phyloP scores from a whole-genome alignment of 2,888 invertebrate species.

The Oasisia sp. region DNA sequence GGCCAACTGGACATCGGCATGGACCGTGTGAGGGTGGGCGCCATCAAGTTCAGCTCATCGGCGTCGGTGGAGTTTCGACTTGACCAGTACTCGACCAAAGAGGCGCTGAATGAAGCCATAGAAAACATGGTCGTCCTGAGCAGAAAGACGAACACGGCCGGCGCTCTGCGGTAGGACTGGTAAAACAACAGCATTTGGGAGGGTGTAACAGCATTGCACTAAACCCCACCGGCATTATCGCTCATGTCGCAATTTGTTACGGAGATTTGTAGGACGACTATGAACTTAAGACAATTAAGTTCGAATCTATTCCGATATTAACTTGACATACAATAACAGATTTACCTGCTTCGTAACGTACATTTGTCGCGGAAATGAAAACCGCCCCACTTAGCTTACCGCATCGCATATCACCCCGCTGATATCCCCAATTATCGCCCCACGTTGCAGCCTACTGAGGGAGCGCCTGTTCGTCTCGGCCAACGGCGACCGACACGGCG shows the following conservation, averaged over 20 bases:
- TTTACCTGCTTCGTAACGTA: no score
- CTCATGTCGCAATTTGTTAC: no score
- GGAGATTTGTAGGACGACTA: no score
- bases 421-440: neutral
- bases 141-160: constrained; percentile 24
- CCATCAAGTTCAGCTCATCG: constrained; percentile 39
- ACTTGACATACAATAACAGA: no score
- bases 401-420: neutral
- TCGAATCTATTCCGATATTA: no score
- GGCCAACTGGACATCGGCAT: constrained; percentile 39
- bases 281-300: no score
- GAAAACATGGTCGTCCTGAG: constrained; percentile 3
- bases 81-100: constrained; percentile 44
- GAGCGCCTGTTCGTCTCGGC: neutral
- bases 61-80: constrained; percentile 50
- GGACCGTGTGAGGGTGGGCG: constrained; percentile 39
- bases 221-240: no score
- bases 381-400: neutral
- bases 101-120: constrained; percentile 18
- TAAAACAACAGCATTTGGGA: neutral
- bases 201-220: no score
- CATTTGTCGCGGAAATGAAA: no score
- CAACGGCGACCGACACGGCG: constrained; percentile 17
- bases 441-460: constrained; percentile 13
- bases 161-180: constrained; percentile 17